phyloP scores from a whole-genome alignment of 2,113 vertebrate genomes.

The Zosterops borbonicus region DNA sequence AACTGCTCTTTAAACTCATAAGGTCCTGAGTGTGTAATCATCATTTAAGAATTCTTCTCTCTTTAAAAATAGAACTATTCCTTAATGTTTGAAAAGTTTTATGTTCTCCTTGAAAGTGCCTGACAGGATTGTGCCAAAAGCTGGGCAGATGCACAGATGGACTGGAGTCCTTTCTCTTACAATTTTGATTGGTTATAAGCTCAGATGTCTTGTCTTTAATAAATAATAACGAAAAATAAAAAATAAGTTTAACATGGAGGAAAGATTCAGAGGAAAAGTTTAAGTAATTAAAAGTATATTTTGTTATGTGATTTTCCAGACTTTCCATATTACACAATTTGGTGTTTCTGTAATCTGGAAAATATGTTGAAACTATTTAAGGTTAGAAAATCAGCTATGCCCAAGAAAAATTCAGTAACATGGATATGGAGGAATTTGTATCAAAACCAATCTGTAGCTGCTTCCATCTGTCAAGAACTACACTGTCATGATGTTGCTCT shows the following conservation, averaged over 20 bases:
- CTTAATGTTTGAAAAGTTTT: not conserved
- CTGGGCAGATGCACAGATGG: not conserved
- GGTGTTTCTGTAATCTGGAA: not conserved
- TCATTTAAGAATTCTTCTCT: not conserved
- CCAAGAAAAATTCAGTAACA: not conserved
- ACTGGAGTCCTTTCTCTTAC: not conserved
- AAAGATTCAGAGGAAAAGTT: not conserved
- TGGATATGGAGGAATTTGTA: not conserved
- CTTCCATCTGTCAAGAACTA: not conserved
- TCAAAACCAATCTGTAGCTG: not conserved
- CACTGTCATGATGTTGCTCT: fast-evolving
- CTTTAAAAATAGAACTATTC: not conserved
- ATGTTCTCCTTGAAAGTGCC: fast-evolving
- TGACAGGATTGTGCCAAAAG: not conserved
- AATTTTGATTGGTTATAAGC: not conserved
- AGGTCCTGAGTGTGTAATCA: not conserved
- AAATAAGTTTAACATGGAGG: not conserved
- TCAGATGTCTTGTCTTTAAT: not conserved
- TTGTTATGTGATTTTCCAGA: not conserved
- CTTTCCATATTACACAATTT: not conserved
- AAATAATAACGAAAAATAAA: too few relatives aligned
- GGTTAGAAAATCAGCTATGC: not conserved
- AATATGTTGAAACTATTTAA: not conserved
- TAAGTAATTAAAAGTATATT: not conserved
- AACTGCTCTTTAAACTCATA: not conserved